Percentiles rank a stretch among this genome's conserved stretches.
phyloP scores from a whole-genome alignment of 92 coral and sea anemone species.

The Phenganax marumi region DNA sequence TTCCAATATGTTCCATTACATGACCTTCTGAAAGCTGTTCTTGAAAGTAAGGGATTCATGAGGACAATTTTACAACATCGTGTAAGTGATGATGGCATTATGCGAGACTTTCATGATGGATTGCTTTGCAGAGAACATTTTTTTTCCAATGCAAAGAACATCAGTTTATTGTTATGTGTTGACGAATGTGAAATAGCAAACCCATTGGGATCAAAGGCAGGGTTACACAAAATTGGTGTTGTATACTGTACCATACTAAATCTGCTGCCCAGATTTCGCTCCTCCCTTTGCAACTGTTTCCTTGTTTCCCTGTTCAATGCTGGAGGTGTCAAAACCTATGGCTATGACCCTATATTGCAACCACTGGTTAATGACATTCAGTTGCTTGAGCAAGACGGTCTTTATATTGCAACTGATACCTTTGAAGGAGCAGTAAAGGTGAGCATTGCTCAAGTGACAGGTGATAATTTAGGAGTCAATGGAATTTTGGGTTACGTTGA shows the following conservation, averaged over 20 bases:
- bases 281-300: constrained; percentile 23
- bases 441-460: constrained; percentile 6
- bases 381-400: neutral
- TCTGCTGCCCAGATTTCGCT: constrained; percentile 16
- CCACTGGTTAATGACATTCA: constrained; percentile 11
- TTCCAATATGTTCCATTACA: constrained; percentile 27
- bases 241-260: constrained; percentile 20
- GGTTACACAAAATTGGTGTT: constrained; percentile 29
- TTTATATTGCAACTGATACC: neutral
- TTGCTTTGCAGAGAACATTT: constrained; percentile 22
- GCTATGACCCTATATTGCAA: constrained; percentile 35
- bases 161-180: constrained; percentile 26
- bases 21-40: constrained; percentile 29
- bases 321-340: constrained; percentile 33
- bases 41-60: constrained; percentile 30
- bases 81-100: constrained; percentile 18
- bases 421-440: constrained; percentile 16
- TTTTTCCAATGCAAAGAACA: constrained; percentile 32
- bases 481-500: constrained; percentile 23
- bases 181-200: constrained; percentile 23
- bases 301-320: constrained; percentile 22
- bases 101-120: constrained; percentile 42
- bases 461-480: constrained; percentile 20
- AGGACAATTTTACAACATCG: constrained; percentile 18
- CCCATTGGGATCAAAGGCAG: constrained; percentile 25